A percentile compares a stretch with the other conserved stretches of the same genome.
Conservation (phyloP, 1,140 invertebrate species). For the Glomeris maerens region DNA sequence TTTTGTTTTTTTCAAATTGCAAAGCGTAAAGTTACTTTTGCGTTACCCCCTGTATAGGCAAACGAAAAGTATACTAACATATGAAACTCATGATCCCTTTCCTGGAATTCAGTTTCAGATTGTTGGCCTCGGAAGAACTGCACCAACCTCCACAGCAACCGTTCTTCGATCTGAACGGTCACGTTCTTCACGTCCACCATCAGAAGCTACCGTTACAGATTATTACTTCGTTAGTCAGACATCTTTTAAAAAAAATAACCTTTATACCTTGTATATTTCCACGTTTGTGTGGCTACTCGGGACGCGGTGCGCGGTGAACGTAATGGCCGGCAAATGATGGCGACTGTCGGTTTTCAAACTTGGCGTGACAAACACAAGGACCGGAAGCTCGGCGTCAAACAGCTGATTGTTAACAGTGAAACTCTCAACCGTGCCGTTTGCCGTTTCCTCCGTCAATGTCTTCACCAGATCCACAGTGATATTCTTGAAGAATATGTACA, state of each 20-base stretch:
- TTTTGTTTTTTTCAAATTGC: no score
- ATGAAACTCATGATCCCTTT: no score
- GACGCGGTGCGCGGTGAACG: conserved; percentile 32
- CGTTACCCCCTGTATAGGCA: no score
- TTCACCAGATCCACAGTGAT: conserved; percentile 51
- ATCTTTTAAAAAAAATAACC: conserved; percentile 2
- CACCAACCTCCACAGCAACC: conserved; percentile 68
- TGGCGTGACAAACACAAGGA: conserved; percentile 57
- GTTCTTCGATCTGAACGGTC: conserved; percentile 72
- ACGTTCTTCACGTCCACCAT: conserved; percentile 67
- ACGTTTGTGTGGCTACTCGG: conserved; percentile 56
- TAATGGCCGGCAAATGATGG: conserved; percentile 30
- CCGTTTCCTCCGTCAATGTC: conserved; percentile 39
- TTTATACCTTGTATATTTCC: conserved; percentile 50
- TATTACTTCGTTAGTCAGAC: no score
- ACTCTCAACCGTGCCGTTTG: conserved; percentile 57
- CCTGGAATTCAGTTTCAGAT: conserved; percentile 32
- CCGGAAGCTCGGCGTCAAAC: conserved; percentile 64
- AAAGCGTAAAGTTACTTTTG: no score
- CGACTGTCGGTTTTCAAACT: conserved; percentile 28
- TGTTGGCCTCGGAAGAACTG: conserved; percentile 43
- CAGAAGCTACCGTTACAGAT: conserved; percentile 44
- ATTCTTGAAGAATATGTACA: conserved; percentile 60
- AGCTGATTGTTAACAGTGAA: conserved; percentile 76
- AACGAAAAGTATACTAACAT: no score